Evolutionary conservation across 2,888 invertebrate species (phyloP).

Genomic region (Siphonodentalium dalli): DNA sequence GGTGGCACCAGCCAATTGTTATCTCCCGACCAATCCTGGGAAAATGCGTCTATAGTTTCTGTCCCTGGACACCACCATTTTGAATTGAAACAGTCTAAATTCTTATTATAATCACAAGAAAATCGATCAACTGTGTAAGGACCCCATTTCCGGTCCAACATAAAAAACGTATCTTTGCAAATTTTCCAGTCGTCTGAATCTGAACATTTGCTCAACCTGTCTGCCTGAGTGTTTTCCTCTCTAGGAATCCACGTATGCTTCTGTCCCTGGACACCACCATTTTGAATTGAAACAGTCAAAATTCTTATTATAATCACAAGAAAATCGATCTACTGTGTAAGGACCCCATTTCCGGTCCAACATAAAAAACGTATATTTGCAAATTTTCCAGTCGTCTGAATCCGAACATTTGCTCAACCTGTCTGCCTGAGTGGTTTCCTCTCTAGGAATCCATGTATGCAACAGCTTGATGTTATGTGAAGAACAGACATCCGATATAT

Average conservation of each 20-base stretch:
- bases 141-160: conserved; percentile 5
- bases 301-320: too few species aligned
- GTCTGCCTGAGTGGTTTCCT: too few species aligned
- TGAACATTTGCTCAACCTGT: conserved; percentile 4
- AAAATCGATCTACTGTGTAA: too few species aligned
- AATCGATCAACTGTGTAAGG: conserved; percentile 6
- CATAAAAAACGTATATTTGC: too few species aligned
- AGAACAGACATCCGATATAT: too few species aligned
- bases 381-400: too few species aligned
- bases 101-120: conserved; percentile 5
- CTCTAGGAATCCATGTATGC: too few species aligned
- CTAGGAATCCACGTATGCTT: conserved; percentile 9
- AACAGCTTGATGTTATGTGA: too few species aligned
- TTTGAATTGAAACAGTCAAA: too few species aligned
- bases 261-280: too few species aligned
- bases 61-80: conserved; percentile 10
- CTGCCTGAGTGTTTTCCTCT: background rate
- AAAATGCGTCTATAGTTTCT: conserved; percentile 2
- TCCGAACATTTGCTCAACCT: too few species aligned
- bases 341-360: too few species aligned
- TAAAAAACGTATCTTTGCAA: conserved; percentile 1
- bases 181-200: conserved; percentile 9
- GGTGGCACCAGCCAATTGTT: conserved; percentile 15
- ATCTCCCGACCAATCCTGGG: background rate
- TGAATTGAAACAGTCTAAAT: conserved; percentile 9